A percentile compares a stretch with the other conserved stretches of the same genome.
Conservation (phyloP, 2,797 vertebrate genomes). For the Danio tinwini region DNA sequence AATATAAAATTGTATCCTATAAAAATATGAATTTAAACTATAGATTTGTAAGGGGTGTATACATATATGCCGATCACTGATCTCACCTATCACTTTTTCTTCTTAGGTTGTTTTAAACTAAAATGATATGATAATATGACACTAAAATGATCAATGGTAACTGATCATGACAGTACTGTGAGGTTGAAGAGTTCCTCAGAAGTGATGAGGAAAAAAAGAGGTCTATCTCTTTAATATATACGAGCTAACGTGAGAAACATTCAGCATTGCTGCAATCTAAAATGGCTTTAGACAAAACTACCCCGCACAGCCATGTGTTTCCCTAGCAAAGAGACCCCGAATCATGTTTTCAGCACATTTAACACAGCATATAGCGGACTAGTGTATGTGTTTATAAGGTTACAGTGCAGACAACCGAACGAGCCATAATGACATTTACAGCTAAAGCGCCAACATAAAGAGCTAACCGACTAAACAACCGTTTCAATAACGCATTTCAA, state of each 20-base stretch:
- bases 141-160: neutral
- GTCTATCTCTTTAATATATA: conserved; percentile 45
- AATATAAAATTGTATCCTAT: no score
- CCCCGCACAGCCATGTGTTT: conserved; percentile 42
- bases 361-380: neutral
- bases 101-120: neutral
- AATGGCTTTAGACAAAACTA: conserved; percentile 40
- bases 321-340: neutral
- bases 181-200: conserved; percentile 40
- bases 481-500: neutral
- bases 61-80: no score
- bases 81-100: neutral
- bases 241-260: conserved; percentile 14
- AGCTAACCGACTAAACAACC: conserved; percentile 9
- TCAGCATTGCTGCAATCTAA: conserved; percentile 36
- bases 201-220: neutral
- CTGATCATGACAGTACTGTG: neutral
- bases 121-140: neutral
- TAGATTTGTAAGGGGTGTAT: no score
- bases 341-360: conserved; percentile 3
- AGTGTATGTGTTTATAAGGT: conserved; percentile 6
- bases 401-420: conserved; percentile 11
- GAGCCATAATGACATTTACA: conserved; percentile 6
- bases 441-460: neutral
- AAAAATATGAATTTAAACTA: no score